Evolutionary conservation across 2,113 vertebrate species (phyloP), one percentile per base, ranked within the genome.

Genomic region (Menidia beryllina): DNA sequence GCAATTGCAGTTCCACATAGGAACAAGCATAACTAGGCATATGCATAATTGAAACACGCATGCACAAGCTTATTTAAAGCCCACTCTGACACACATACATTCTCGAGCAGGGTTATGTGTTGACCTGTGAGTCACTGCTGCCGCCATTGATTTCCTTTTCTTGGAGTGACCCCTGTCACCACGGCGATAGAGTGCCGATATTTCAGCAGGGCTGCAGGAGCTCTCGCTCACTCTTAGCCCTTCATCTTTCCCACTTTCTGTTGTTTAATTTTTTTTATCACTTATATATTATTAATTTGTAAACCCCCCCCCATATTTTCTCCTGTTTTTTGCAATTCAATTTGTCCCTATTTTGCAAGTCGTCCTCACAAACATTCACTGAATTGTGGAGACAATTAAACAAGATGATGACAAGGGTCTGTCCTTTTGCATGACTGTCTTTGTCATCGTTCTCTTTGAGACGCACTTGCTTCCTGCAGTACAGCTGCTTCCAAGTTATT

Each of bases 81-180:
- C 38, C 65, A 64, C 61, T 76, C 69, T 61, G 23, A 51, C 10
- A 63, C 43, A 73, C 63, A 74, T 36, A 68, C 25, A 55, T 52
- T 52, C 69, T 36, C 75, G 65, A 53, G 66, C 43, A 57, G 50
- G 43, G 39, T 68, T 75, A 64, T 58, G 87, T 83, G 86, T 92
- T 93, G 92, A 93, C 93, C 93, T 91, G 89, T 92, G 89, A 93
- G 93, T 94, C 93, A 94, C 89, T 89, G 90, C 92, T 90, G 90
- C 91, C 92, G 75, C 69, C 91, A 94, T 94, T 90, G 94, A 94
- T 94, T 94, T 94, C 92, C 90, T 91, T 93, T 91, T 90, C 88
- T 91, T 69, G 70, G 90, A 93, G 87, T 93, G 93, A 93, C 88
- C 91, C 86, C 85, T 91, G 90, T 93, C 93, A 91, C 91, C 87